Conservation (phyloP, 2,113 vertebrate species). For the Erythrolamprus reginae region DNA sequence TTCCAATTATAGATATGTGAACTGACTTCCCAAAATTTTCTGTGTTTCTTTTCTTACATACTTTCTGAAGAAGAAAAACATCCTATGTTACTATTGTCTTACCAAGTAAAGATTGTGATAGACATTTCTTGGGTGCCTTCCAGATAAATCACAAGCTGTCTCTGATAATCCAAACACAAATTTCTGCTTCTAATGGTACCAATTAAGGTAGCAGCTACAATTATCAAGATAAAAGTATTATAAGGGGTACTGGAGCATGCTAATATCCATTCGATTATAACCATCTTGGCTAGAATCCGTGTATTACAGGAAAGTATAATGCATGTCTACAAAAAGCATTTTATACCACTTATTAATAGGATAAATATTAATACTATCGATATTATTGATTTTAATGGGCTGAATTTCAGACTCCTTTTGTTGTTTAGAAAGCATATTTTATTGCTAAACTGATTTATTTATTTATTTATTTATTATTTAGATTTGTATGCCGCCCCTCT, state of each 20-base stretch:
- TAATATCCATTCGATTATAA: not conserved
- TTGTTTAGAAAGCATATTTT: not conserved
- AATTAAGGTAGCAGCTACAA: not conserved
- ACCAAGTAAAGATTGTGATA: not conserved
- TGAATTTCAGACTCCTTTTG: not conserved
- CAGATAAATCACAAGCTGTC: not conserved
- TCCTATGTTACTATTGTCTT: not conserved
- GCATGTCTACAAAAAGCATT: not conserved
- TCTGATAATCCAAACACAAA: not conserved
- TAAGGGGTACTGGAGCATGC: not conserved
- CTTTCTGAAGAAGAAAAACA: not conserved
- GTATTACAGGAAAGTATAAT: not conserved
- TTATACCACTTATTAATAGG: not conserved
- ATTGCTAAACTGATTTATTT: not conserved
- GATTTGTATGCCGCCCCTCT: too few species aligned
- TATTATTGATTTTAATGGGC: not conserved
- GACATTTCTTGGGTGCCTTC: not conserved
- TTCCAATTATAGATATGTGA: not conserved
- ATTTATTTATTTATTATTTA: too few species aligned
- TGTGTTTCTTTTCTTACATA: not conserved
- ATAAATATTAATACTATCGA: not conserved
- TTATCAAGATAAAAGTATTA: not conserved
- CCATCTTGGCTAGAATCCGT: not conserved
- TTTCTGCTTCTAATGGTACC: not conserved
- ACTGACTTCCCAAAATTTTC: not conserved